These are phyloP conservation scores for Uloborus diversus DNA, from an alignment of 1,140 invertebrate genomes.

Conservation along the genomic window DNA sequence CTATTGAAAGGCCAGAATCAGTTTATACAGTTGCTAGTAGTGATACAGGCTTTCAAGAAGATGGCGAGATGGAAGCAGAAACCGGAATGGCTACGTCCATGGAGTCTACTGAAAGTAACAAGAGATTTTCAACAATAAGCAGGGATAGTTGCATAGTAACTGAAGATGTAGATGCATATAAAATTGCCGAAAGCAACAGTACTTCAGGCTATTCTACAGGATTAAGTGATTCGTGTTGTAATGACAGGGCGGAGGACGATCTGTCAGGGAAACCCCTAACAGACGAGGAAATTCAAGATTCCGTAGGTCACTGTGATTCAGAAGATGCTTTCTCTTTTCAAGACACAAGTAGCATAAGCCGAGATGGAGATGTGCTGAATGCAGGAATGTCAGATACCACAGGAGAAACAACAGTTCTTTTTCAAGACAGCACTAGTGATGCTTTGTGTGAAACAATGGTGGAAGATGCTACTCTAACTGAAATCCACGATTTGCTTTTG, in stretches of 20 bases:
- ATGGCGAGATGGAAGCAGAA: conserved; percentile 55
- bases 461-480: conserved; percentile 41
- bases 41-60: conserved; percentile 80
- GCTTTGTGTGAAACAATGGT: conserved; percentile 48
- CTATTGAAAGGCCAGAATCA: conserved; percentile 40
- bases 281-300: conserved; percentile 33
- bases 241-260: conserved; percentile 36
- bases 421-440: conserved; percentile 34
- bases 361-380: conserved; percentile 11
- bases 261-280: conserved; percentile 29
- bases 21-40: conserved; percentile 69
- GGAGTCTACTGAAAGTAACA: conserved; percentile 30
- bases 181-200: conserved; percentile 39
- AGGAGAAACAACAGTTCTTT: conserved; percentile 3
- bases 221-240: conserved; percentile 42
- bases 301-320: conserved; percentile 21
- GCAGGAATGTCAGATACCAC: conserved; percentile 25
- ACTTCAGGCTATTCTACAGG: conserved; percentile 47
- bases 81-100: conserved; percentile 36
- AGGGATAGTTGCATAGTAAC: conserved; percentile 38
- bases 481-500: conserved; percentile 31
- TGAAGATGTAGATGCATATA: conserved; percentile 36
- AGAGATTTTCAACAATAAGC: conserved; percentile 33
- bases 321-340: conserved; percentile 47
- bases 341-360: conserved; percentile 22